A percentile compares a stretch with the other conserved stretches of the same genome.
phyloP scores from a whole-genome alignment of 23 tunicate species.

The Botrylloides violaceus region DNA sequence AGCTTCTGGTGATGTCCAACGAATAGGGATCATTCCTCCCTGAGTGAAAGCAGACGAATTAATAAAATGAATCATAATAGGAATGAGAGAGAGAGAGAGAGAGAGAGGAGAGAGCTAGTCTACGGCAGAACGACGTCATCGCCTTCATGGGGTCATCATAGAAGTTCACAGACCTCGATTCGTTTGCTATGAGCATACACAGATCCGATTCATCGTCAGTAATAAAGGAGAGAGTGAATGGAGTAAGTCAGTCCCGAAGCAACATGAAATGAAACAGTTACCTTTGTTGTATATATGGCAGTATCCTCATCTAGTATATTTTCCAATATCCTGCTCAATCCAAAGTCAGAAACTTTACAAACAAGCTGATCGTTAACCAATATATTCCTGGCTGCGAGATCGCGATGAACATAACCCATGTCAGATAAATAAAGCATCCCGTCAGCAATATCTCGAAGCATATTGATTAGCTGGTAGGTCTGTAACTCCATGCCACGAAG shows the following conservation, averaged over 20 bases:
- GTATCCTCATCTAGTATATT: slow-evolving; percentile 51
- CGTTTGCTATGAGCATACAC: too few relatives aligned
- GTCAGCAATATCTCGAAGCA: slow-evolving; percentile 52
- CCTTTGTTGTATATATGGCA: slow-evolving; percentile 91
- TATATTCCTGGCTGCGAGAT: slow-evolving; percentile 79
- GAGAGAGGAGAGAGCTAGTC: too few relatives aligned
- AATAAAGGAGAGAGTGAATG: too few relatives aligned
- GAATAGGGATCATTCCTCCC: slow-evolving; percentile 99
- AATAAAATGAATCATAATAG: neutral
- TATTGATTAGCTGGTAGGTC: slow-evolving; percentile 37
- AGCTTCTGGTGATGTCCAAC: slow-evolving; percentile 99
- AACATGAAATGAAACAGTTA: too few relatives aligned
- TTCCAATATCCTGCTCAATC: slow-evolving; percentile 65
- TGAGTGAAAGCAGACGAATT: slow-evolving; percentile 18
- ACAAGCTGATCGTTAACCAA: slow-evolving; percentile 36
- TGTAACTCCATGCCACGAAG: slow-evolving; percentile 57
- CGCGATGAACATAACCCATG: slow-evolving; percentile 97
- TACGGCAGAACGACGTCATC: too few relatives aligned
- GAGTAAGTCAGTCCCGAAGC: too few relatives aligned
- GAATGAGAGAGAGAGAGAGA: neutral
- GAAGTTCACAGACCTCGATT: too few relatives aligned
- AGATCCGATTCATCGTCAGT: too few relatives aligned
- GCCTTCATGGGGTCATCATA: too few relatives aligned
- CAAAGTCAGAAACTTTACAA: slow-evolving; percentile 96
- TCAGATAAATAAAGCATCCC: slow-evolving; percentile 92